These are phyloP conservation scores for Lepetodrilus schrolli DNA, from an alignment of 2,888 invertebrate genomes.

Conservation along the genomic window DNA sequence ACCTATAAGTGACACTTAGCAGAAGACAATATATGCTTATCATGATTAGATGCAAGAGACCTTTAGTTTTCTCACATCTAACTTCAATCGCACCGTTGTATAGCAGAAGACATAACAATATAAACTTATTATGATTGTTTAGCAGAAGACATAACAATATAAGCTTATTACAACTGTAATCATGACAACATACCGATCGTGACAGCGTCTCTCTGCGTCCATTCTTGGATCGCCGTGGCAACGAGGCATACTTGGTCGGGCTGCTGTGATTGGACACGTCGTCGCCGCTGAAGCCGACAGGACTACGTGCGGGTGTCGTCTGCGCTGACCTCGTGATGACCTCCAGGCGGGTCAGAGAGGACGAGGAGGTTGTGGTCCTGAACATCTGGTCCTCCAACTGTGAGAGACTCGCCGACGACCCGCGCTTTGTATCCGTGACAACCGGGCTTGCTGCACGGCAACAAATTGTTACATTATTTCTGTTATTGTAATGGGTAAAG, in stretches of 20 bases:
- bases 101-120: background rate
- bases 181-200: conserved; percentile 40
- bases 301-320: conserved; percentile 60
- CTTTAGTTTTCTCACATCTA: too few species aligned
- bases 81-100: too few species aligned
- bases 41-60: too few species aligned
- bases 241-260: conserved; percentile 56
- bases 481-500: too few species aligned
- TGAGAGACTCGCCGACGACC: conserved; percentile 72
- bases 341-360: conserved; percentile 59
- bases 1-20: too few species aligned
- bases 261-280: conserved; percentile 50
- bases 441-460: conserved; percentile 45
- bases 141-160: background rate
- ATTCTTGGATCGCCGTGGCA: conserved; percentile 47
- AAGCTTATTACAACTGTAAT: background rate
- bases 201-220: too few species aligned
- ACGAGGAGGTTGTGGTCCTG: conserved; percentile 50
- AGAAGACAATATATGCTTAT: too few species aligned
- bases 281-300: conserved; percentile 46
- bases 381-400: conserved; percentile 68
- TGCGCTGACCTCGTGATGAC: conserved; percentile 47
- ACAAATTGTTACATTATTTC: background rate
- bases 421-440: conserved; percentile 60
- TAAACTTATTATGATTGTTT: background rate